phyloP scores from a whole-genome alignment of 2,888 invertebrate genomes.

The Nematopogon swammerdamellus region DNA sequence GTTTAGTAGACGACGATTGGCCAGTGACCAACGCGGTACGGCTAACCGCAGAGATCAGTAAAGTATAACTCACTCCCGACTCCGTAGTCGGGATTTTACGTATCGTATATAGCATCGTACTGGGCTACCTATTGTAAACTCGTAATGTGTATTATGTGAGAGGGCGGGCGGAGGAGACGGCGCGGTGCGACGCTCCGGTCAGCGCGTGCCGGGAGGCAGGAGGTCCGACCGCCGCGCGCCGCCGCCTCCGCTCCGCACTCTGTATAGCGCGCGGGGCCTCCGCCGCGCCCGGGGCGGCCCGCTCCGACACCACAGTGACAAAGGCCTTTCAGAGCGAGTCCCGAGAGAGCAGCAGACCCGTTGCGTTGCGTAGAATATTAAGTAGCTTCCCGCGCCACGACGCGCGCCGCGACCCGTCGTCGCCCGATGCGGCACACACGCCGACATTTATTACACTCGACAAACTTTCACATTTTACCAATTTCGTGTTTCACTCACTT shows the following conservation, averaged over 20 bases:
- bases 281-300: conserved; percentile 28
- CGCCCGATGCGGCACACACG: background rate
- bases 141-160: background rate
- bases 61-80: conserved; percentile 29
- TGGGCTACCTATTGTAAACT: background rate
- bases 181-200: no score
- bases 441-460: background rate
- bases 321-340: conserved; percentile 56
- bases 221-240: no score
- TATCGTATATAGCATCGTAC: background rate
- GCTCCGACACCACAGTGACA: conserved; percentile 46
- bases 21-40: conserved; percentile 38
- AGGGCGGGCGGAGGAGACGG: background rate
- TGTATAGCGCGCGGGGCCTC: conserved; percentile 33
- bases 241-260: no score
- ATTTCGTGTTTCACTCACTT: background rate
- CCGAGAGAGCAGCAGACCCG: conserved; percentile 60
- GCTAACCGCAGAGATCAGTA: conserved; percentile 32
- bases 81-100: background rate
- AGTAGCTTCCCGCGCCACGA: background rate
- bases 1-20: conserved; percentile 55
- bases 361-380: conserved; percentile 9
- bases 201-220: no score
- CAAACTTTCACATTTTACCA: background rate
- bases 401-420: no score